Evolutionary conservation across 2,113 vertebrate genomes (phyloP), one percentile per base, ranked within the genome.

Genomic region (Xiphophorus maculatus): DNA sequence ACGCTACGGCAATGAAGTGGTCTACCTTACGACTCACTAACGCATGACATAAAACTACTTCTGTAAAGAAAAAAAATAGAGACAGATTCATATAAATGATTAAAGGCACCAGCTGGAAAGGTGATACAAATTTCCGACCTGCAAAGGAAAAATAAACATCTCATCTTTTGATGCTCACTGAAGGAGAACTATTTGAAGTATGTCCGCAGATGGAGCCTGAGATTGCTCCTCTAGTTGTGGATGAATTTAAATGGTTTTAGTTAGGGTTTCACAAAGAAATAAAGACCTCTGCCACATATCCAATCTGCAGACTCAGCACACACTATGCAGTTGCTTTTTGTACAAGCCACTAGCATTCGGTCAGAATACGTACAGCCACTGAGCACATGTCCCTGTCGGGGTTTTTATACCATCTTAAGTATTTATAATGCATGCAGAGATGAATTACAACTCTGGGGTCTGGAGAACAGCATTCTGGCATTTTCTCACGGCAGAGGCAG

Each of bases 61-160:
- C 74, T 68, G 48, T 74, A 58, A 85, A 75, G 70, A 35, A 54
- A 75, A 58, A 67, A 35, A 63, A 66, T 19, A 64, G 12, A 71
- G 76, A 71, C 33, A 22, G 70, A 63, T 80, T 82, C 82, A 86
- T 90, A 83, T 91, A 90, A 90, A 79, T 87, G 87, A 88, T 84
- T 74, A 65, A 89, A 84, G 85, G 29, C 64, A 11, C 27, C 60
- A 48, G 73, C 28, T 63, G 76, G 75, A 83, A 25, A 17, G 68
- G 73, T 79, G 84, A 71, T 63, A 74, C 70, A 76, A 69, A 68
- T 78, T 74, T 30, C 44, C 25, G 83, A 77, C 71, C 73, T 76
- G 73, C 64, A 67, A 76, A 82, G 72, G 69, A 75, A 70, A 84
- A 83, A 84, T 84, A 79, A 88, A 79, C 63, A 66, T 76, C 54